A percentile compares a stretch with the other conserved stretches of the same genome.
Evolutionary conservation across 2,113 vertebrate species (phyloP).

Genomic region (Cromileptes altivelis): DNA sequence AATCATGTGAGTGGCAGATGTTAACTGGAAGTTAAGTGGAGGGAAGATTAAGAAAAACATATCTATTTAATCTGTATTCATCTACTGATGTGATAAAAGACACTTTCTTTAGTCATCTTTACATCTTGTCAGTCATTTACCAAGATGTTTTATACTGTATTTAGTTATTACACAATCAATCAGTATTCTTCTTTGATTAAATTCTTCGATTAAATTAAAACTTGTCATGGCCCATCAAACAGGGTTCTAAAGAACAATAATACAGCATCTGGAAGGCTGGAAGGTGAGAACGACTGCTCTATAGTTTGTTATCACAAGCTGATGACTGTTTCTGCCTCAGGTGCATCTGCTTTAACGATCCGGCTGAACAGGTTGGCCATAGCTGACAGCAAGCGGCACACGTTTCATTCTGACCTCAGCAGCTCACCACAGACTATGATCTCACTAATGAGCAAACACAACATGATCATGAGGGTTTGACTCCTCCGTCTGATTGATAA

Average conservation of each 20-base stretch:
- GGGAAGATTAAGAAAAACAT: neutral
- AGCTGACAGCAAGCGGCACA: slow-evolving; percentile 31
- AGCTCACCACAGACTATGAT: slow-evolving; percentile 52
- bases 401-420: neutral
- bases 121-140: neutral
- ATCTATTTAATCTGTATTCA: neutral
- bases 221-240: slow-evolving; percentile 19
- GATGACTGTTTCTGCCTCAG: slow-evolving; percentile 74
- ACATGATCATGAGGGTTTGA: slow-evolving; percentile 20
- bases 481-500: slow-evolving; percentile 39
- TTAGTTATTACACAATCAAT: slow-evolving; percentile 11
- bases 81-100: slow-evolving; percentile 1
- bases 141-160: slow-evolving; percentile 2
- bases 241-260: slow-evolving; percentile 17
- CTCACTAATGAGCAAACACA: slow-evolving; percentile 44
- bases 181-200: slow-evolving; percentile 39
- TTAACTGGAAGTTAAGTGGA: neutral
- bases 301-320: slow-evolving; percentile 18
- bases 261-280: neutral
- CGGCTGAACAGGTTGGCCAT: slow-evolving; percentile 67
- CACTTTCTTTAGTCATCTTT: neutral
- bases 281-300: slow-evolving; percentile 6
- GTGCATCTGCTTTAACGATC: slow-evolving; percentile 63
- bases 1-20: slow-evolving; percentile 4
- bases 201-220: neutral